Percentiles rank a stretch among this genome's conserved stretches.
phyloP scores from a whole-genome alignment of 1,140 invertebrate species.

The Hetaerina americana region DNA sequence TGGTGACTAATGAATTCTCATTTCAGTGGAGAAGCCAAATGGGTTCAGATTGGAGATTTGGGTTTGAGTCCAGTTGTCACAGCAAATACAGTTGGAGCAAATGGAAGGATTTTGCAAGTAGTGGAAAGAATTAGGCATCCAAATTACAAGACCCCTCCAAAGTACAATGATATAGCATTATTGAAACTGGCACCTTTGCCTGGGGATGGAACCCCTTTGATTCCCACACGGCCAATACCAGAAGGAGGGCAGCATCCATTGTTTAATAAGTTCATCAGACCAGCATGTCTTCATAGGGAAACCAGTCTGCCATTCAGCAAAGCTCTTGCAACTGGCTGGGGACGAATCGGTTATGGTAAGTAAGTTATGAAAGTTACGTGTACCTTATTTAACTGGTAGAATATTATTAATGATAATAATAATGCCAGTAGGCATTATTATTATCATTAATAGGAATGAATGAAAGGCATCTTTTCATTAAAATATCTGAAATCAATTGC shows the following conservation, averaged over 20 bases:
- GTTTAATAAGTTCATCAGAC: constrained; percentile 18
- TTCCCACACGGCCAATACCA: neutral
- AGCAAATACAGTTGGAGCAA: neutral
- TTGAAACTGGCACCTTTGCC: constrained; percentile 20
- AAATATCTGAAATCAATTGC: no score
- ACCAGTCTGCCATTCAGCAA: neutral
- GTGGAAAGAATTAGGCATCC: constrained; percentile 29
- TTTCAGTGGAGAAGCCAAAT: neutral
- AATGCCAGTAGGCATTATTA: no score
- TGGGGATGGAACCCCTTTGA: neutral
- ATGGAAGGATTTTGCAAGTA: constrained; percentile 20
- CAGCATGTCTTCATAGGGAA: constrained; percentile 19
- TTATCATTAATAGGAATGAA: no score
- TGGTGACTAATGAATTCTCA: no score
- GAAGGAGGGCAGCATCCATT: neutral
- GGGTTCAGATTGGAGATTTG: neutral
- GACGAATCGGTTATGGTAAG: constrained; percentile 13
- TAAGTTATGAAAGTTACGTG: no score
- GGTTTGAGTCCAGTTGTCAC: neutral
- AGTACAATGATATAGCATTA: constrained; percentile 32
- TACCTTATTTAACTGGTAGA: no score
- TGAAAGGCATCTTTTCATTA: no score
- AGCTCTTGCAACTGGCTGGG: constrained; percentile 22
- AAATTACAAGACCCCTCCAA: constrained; percentile 32
- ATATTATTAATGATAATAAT: no score